A percentile compares a stretch with the other conserved stretches of the same genome.
Conservation (phyloP, 2,113 vertebrate genomes). For the Chloropsis cyanopogon region DNA sequence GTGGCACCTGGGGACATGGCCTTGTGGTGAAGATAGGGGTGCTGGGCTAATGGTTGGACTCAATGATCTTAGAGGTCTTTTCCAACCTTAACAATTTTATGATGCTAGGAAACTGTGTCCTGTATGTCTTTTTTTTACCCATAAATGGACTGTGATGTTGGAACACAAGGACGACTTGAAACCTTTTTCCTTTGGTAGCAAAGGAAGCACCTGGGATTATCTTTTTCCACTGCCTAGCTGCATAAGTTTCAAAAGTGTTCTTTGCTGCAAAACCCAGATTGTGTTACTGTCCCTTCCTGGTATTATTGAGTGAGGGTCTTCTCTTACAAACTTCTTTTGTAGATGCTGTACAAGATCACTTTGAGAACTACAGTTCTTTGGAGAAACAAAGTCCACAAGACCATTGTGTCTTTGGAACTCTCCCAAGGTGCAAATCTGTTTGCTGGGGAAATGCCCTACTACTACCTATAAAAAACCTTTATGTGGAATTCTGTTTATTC, state of each 20-base stretch:
- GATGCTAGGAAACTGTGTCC: neutral
- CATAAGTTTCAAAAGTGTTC: neutral
- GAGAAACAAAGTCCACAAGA: neutral
- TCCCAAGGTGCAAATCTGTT: neutral
- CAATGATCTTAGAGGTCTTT: neutral
- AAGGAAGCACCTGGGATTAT: neutral
- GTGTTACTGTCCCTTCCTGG: neutral
- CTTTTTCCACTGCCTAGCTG: neutral
- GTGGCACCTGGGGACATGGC: neutral
- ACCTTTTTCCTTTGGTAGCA: neutral
- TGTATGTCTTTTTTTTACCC: neutral
- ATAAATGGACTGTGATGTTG: neutral
- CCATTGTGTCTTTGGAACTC: neutral
- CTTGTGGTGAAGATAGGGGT: neutral
- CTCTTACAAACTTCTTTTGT: neutral
- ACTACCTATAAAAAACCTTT: neutral
- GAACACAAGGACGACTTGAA: neutral
- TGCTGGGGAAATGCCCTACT: neutral
- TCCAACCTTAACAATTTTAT: neutral
- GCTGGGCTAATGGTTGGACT: neutral
- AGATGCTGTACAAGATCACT: neutral
- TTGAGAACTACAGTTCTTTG: neutral
- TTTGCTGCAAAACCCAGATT: neutral
- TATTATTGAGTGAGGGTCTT: neutral
- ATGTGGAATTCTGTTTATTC: neutral